A percentile compares a stretch with the other conserved stretches of the same genome.
These are phyloP conservation scores for Tenodera sinensis DNA, from an alignment of 2,888 invertebrate genomes.

Conservation along the genomic window DNA sequence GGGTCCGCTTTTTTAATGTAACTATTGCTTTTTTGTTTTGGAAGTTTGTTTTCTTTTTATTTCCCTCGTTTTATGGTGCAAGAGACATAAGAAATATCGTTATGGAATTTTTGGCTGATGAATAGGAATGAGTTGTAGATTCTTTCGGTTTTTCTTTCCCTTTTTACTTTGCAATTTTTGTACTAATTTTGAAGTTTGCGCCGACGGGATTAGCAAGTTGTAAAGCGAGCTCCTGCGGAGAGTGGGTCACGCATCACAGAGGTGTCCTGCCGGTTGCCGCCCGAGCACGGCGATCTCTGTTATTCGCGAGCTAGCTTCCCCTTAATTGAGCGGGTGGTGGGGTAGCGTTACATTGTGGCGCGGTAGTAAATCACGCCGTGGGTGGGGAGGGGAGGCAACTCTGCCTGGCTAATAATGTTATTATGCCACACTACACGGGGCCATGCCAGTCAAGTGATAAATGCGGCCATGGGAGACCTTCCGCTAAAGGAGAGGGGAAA, in stretches of 20 bases:
- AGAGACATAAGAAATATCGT: no score
- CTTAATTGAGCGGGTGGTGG: background rate
- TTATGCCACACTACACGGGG: background rate
- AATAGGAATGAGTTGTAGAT: no score
- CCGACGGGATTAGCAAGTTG: no score
- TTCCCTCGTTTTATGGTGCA: no score
- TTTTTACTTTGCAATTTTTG: no score
- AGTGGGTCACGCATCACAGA: background rate
- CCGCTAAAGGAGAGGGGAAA: background rate
- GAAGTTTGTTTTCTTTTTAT: no score
- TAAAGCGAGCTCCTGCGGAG: background rate
- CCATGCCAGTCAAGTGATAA: background rate
- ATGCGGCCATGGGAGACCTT: background rate
- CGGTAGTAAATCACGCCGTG: background rate
- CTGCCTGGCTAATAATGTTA: background rate
- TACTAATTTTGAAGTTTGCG: no score
- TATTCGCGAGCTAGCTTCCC: background rate
- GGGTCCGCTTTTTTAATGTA: no score
- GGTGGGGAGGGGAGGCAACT: no score
- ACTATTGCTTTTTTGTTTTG: no score
- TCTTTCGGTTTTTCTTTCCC: no score
- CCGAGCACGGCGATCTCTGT: background rate
- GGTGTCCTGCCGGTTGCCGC: background rate
- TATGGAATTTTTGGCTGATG: no score
- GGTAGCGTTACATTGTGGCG: background rate